A percentile compares a stretch with the other conserved stretches of the same genome.
Conservation (phyloP, 1,140 invertebrate genomes). For the Armadillidium nasatum region DNA sequence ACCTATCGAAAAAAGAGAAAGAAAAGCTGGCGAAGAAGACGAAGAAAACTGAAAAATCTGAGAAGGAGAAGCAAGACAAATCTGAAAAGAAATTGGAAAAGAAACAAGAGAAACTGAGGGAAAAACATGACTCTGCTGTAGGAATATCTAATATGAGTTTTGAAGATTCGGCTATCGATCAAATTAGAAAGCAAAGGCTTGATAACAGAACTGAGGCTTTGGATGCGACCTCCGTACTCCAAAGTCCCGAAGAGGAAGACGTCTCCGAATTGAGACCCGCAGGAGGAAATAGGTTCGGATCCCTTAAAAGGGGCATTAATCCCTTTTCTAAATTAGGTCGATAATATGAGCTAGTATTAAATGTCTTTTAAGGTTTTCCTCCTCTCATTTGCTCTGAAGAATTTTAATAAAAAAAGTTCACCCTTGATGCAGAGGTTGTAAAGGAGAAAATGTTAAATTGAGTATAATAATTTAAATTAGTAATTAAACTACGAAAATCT, state of each 20-base stretch:
- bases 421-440: too few relatives aligned
- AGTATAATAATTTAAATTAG: too few relatives aligned
- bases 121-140: constrained; percentile 42
- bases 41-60: constrained; percentile 48
- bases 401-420: too few relatives aligned
- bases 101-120: constrained; percentile 38
- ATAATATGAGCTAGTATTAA: too few relatives aligned
- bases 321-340: constrained; percentile 52
- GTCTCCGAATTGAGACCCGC: constrained; percentile 52
- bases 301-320: constrained; percentile 62
- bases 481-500: too few relatives aligned
- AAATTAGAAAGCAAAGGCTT: constrained; percentile 52
- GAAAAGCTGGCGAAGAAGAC: constrained; percentile 32
- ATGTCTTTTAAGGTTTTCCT: too few relatives aligned
- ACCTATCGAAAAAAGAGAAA: constrained; percentile 51
- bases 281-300: constrained; percentile 60
- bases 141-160: constrained; percentile 75
- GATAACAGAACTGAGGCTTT: constrained; percentile 49
- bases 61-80: constrained; percentile 54
- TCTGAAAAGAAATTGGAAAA: constrained; percentile 20
- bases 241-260: constrained; percentile 60
- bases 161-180: constrained; percentile 68
- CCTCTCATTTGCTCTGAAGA: too few relatives aligned
- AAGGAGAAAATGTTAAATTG: too few relatives aligned
- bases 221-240: constrained; percentile 26